Conservation (phyloP, 53 echinoderm and acorn worm genomes). For the Luidia sarsii region DNA sequence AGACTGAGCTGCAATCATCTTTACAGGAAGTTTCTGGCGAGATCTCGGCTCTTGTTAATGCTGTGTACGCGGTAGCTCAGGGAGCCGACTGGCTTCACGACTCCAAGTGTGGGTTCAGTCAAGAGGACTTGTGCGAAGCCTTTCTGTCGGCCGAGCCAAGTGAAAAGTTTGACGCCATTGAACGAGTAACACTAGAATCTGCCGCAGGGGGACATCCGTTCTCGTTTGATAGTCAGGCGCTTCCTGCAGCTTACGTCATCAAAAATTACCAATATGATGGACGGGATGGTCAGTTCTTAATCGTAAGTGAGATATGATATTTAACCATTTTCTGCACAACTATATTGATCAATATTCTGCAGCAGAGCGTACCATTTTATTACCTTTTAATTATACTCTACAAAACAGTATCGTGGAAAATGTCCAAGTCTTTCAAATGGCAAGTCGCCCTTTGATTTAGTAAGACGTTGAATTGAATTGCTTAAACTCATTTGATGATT, state of each 20-base stretch:
- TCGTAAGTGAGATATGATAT: slow-evolving; percentile 49
- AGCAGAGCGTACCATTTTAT: too few relatives aligned
- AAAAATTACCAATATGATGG: slow-evolving; percentile 59
- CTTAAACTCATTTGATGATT: too few relatives aligned
- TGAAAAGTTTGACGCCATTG: slow-evolving; percentile 5
- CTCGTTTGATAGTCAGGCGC: slow-evolving; percentile 48
- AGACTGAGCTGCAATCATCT: background rate
- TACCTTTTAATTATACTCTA: too few relatives aligned
- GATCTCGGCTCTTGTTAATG: slow-evolving; percentile 30
- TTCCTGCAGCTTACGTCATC: slow-evolving; percentile 57
- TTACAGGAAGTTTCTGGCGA: slow-evolving; percentile 4
- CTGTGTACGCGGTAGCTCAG: slow-evolving; percentile 30
- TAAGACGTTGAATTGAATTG: too few relatives aligned
- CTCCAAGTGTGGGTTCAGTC: slow-evolving; percentile 11
- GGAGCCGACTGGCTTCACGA: slow-evolving; percentile 38
- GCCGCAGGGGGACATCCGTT: slow-evolving; percentile 60
- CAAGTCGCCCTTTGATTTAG: too few relatives aligned
- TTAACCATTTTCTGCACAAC: background rate
- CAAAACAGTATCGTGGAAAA: background rate
- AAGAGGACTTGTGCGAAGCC: slow-evolving; percentile 15
- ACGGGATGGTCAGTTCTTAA: slow-evolving; percentile 12
- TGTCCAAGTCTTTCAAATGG: too few relatives aligned
- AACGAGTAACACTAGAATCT: slow-evolving; percentile 29
- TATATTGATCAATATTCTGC: too few relatives aligned
- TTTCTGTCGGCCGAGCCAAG: slow-evolving; percentile 9